Base-by-base conservation (phyloP, 2,797 vertebrate species). In the Bradypodion ventrale region DNA sequence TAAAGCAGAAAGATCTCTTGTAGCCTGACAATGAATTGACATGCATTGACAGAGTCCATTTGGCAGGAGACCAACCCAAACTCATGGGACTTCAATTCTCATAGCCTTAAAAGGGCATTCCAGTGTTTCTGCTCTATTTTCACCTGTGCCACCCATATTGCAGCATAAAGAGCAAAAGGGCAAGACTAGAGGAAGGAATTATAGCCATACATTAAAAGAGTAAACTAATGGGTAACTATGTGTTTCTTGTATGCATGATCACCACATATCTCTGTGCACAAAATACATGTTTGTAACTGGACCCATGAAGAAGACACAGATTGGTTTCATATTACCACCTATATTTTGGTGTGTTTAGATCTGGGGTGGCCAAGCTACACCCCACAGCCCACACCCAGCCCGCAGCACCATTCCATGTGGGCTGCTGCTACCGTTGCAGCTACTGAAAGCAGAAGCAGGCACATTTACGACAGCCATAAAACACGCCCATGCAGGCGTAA, bases 21-120 rank as follows among this genome's bases (percentile, higher is more conserved):
- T 13, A 63, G 75, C 42, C 68, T 78, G 75, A 40, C 73, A 52
- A 37, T 40, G 27, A 65, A 60, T 65, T 75, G 62, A 59, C 9
- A 65, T 73, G n/a, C 21, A 79, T 27, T 52, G 12, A 46, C 27
- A 70, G 16, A 74, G 79, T 42, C 3, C 35, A 25, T 42, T 85
- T 85, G 37, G 59, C 69, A 65, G 49, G n/a, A 16, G 46, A 80
- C 56, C 25, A 63, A 12, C 21, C 56, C 37, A 85, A 66, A 80
- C 72, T 80, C 5, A 62, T 80, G 44, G 46, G 37, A 15, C 46
- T 37, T 80, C 68, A 75, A 46, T 68, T 80, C n/a, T 80, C 49
- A 68, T 46, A 46, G 70, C 35, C 70, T 68, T 63, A 70, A 62
- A 75, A 19, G 5, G 23, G 37, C 66, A 85, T 56, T 44, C 66